Evolutionary conservation across 1,140 invertebrate genomes (phyloP), one percentile per base, ranked within the genome.

Genomic region (Carposina sasakii): DNA sequence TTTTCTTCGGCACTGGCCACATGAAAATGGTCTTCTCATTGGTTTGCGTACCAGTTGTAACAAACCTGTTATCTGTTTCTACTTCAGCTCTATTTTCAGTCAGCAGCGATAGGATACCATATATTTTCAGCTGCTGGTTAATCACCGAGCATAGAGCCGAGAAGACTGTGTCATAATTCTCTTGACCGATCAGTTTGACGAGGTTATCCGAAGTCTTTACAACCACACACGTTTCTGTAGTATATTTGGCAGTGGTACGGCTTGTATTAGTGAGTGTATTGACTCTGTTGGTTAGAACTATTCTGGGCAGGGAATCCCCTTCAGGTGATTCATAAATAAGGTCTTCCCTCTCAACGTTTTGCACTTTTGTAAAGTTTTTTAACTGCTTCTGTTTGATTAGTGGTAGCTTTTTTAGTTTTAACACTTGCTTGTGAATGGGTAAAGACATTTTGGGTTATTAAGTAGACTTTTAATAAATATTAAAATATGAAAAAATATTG

Each of bases 111-210:
- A 76, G 24, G 19, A 79, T 73, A 0, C 59, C 71, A n/a, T 66
- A 48, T 2, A 79, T 47, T 51, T 66, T 71, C 16, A 67, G 42
- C 21, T 77, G 68, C n/a, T 65, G 58, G 40, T 48, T 72, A 12
- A 71, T 66, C 2, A 79, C 52, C 0, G 69, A 73, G 33, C 67
- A 67, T 10, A 82, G 22, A 0, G 69, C 60, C 17, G 59, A 48
- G 2, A 77, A 63, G 0, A 82, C 46, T 4, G 43, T 56, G 17
- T 82, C 70, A 37, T 77, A 82, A 43, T 71, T 74, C 3, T 60
- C 52, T 45, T 77, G 74, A 1, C 78, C 78, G 2, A 82, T 71
- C 4, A 71, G 3, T n/a, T 66, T 61, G 1, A 52, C 54, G 3
- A 79, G 34, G 19, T 52, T 44, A 16, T 75, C 66, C 0, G 78